Evolutionary conservation across 2,797 vertebrate species (phyloP).

Genomic region (Gila robusta): DNA sequence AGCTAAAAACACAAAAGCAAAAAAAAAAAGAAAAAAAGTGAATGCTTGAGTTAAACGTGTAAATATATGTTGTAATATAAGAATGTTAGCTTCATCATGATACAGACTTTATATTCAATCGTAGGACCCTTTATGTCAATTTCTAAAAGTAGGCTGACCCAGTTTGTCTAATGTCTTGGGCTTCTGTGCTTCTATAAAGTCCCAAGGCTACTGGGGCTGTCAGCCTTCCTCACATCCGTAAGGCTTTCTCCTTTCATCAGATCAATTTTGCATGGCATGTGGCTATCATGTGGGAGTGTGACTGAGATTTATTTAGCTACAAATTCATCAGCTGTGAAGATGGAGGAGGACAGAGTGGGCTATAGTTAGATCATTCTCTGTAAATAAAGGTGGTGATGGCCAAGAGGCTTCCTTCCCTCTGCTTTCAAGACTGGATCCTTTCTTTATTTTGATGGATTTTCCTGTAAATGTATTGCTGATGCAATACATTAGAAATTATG

Average conservation of each 20-base stretch:
- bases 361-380: slow-evolving; percentile 28
- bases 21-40: not conserved
- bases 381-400: slow-evolving; percentile 34
- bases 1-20: not conserved
- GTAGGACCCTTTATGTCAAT: slow-evolving; percentile 38
- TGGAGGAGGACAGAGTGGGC: slow-evolving; percentile 23
- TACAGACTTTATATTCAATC: not conserved
- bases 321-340: slow-evolving; percentile 39
- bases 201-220: slow-evolving; percentile 53
- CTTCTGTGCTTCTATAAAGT: slow-evolving; percentile 32
- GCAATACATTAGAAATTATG: not conserved
- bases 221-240: slow-evolving; percentile 25
- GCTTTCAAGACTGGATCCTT: slow-evolving; percentile 6
- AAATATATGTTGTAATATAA: not conserved
- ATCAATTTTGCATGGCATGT: slow-evolving; percentile 61
- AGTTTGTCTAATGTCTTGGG: slow-evolving; percentile 52
- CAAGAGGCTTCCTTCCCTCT: not conserved
- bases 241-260: slow-evolving; percentile 46
- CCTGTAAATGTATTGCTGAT: slow-evolving; percentile 11
- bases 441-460: slow-evolving; percentile 20
- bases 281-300: slow-evolving; percentile 38
- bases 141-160: slow-evolving; percentile 63
- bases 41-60: not conserved
- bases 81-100: slow-evolving; percentile 8
- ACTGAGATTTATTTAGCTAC: slow-evolving; percentile 36